Evolutionary conservation across 2,797 vertebrate genomes (phyloP).

Genomic region (Rhynchotus rufescens): DNA sequence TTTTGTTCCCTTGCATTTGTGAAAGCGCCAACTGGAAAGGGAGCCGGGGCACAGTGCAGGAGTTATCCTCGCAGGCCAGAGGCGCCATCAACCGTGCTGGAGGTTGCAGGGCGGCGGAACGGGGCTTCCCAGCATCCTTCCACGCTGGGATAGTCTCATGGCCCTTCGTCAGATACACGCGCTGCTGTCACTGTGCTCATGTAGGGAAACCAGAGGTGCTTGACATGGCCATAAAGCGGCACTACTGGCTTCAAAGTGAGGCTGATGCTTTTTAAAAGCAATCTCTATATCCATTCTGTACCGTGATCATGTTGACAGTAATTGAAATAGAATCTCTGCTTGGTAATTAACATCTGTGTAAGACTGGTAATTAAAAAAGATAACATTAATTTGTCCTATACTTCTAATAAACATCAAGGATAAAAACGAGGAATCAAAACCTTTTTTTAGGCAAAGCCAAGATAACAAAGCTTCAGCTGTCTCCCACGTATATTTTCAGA

Average conservation of each 20-base stretch:
- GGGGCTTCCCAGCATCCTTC: too few species aligned
- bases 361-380: conserved; percentile 21
- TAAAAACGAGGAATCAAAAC: background rate
- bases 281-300: background rate
- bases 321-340: background rate
- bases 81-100: background rate
- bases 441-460: background rate
- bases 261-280: background rate
- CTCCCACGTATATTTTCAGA: background rate
- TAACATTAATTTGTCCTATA: background rate
- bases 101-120: too few species aligned
- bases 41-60: background rate
- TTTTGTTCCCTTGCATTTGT: background rate
- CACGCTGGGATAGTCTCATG: too few species aligned
- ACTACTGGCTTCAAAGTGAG: background rate
- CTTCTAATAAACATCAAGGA: background rate
- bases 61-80: too few species aligned
- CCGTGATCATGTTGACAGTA: background rate
- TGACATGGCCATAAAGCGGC: accelerated
- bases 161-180: too few species aligned
- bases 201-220: background rate
- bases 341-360: conserved; percentile 20
- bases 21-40: too few species aligned
- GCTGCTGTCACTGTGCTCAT: too few species aligned
- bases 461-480: background rate